Evolutionary conservation across 2,797 vertebrate genomes (phyloP).

Genomic region (Danio jaintianensis): DNA sequence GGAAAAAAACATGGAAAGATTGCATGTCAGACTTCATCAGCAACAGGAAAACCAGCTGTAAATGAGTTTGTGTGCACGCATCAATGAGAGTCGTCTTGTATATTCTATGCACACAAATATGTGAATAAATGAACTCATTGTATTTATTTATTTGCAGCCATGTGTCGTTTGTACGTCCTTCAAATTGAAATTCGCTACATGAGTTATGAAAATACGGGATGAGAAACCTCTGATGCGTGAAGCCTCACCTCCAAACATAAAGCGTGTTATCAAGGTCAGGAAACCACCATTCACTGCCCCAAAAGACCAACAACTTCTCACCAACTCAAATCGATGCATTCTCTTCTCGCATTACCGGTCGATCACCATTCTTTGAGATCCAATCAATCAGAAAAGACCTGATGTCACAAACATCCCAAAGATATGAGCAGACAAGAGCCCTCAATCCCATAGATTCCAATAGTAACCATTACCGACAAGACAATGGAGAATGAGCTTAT

Average conservation of each 20-base stretch:
- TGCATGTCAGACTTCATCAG: constrained; percentile 70
- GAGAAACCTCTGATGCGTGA: background rate
- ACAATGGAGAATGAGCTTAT: constrained; percentile 54
- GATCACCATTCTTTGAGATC: constrained; percentile 49
- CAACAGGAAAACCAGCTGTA: constrained; percentile 70
- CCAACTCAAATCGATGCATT: constrained; percentile 52
- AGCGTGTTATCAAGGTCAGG: constrained; percentile 18
- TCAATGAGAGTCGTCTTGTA: constrained; percentile 46
- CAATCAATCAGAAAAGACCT: constrained; percentile 42
- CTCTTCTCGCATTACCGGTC: constrained; percentile 44
- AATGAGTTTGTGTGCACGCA: constrained; percentile 70
- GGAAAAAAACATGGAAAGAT: constrained; percentile 61
- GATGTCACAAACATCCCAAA: constrained; percentile 47
- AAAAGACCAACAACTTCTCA: constrained; percentile 15
- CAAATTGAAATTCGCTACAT: constrained; percentile 26
- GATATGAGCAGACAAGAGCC: constrained; percentile 38
- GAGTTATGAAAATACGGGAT: background rate
- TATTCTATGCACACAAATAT: background rate
- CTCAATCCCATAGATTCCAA: constrained; percentile 45
- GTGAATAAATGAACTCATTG: constrained; percentile 21
- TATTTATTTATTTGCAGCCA: constrained; percentile 18
- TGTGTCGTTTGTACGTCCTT: constrained; percentile 13
- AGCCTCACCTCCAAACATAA: background rate
- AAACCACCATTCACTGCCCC: background rate
- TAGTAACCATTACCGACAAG: constrained; percentile 53